Evolutionary conservation across 1,140 invertebrate genomes (phyloP), one percentile per base, ranked within the genome.

Genomic region (Papilio polyxenes): DNA sequence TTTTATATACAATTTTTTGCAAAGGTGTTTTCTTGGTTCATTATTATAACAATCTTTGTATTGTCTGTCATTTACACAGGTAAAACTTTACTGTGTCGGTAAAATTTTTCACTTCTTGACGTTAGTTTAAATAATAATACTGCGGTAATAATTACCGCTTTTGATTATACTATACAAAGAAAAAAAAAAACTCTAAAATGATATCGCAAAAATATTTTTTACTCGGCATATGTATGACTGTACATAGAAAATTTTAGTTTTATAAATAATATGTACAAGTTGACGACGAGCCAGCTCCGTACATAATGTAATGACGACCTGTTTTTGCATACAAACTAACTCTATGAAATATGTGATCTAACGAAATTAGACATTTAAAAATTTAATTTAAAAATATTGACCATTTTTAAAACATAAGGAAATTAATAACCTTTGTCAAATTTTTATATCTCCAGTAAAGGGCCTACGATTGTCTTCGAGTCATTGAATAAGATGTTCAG

Each of bases 381-480:
- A 6, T 13, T 17, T 6, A 53, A 6, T 59, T 44, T 44, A 6
- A 44, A 6, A 44, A 44, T 65, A 31, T 65, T 20, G 0, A 2
- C 20, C 23, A 13, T 15, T 31, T 65, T 5, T 65, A 11, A 31
- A 13, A 31, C 9, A 65, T 31, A 31, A 31, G 62, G 62, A 65
- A 65, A 65, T 65, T 65, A 65, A 65, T 31, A 65, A 37, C 62
- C 62, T 65, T 65, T 65, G 62, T 65, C 9, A 65, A 11, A n/a
- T 65, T 62, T 65, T 31, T 13, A 65, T 31, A 31, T n/a, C 59
- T 62, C 62, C 23, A 11, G 7, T 23, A 65, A 13, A 31, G 23
- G 20, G 23, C 23, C 9, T 65, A 15, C 23, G 62, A 65, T 31
- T 65, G 62, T 65, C 62, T 65, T 65, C 62, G 23, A 65, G 23